Conservation (phyloP, 2,888 invertebrate genomes). For the Gerris lacustris region DNA sequence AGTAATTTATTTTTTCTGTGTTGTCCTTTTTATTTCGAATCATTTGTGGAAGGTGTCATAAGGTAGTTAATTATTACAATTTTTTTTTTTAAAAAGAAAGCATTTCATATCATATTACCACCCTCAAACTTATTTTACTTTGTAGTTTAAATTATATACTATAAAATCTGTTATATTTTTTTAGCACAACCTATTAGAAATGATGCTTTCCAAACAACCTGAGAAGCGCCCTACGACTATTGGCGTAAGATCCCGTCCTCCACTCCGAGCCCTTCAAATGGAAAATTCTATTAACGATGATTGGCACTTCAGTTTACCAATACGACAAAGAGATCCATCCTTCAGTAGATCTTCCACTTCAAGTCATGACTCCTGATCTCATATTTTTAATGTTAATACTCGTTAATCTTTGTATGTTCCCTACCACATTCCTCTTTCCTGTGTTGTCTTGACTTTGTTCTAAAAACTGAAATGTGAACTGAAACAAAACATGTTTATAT, state of each 20-base stretch:
- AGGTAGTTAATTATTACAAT: no score
- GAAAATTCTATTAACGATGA: constrained; percentile 20
- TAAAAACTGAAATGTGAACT: no score
- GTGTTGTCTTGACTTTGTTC: no score
- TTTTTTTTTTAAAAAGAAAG: no score
- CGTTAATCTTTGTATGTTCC: background rate
- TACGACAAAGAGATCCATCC: constrained; percentile 23
- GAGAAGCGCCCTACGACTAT: constrained; percentile 59
- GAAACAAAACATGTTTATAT: no score
- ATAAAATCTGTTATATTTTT: background rate
- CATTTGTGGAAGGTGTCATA: no score
- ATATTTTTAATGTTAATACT: background rate
- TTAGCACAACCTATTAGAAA: constrained; percentile 56
- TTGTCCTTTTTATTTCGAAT: no score
- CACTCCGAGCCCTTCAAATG: constrained; percentile 40
- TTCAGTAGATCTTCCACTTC: constrained; percentile 20
- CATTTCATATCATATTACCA: no score
- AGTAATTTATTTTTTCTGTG: no score
- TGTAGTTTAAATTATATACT: no score
- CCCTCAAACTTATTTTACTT: no score
- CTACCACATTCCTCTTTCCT: background rate
- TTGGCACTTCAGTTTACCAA: constrained; percentile 30
- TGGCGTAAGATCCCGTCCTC: constrained; percentile 52
- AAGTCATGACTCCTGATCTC: constrained; percentile 17
- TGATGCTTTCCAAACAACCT: constrained; percentile 67